Conservation (phyloP, 92 coral and sea anemone genomes). For the Epizoanthus stellaris region DNA sequence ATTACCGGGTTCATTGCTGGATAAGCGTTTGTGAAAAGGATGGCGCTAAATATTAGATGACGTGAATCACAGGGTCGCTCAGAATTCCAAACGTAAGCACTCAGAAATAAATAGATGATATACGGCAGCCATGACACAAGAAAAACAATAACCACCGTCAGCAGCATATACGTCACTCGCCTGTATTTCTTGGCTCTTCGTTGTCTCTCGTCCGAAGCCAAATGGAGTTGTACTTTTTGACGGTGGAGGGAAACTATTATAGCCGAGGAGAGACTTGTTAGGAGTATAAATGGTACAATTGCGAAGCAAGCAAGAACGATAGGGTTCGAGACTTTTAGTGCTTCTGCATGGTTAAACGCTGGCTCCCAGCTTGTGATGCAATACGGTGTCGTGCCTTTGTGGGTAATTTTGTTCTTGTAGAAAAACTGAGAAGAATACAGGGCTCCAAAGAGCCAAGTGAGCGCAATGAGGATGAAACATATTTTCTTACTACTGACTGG, state of each 20-base stretch:
- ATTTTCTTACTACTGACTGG: too few species aligned
- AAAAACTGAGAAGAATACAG: background rate
- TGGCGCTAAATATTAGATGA: background rate
- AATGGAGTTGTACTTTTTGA: background rate
- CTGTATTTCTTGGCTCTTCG: too few species aligned
- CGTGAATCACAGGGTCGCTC: too few species aligned
- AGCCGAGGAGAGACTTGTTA: background rate
- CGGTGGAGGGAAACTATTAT: background rate
- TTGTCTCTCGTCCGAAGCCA: too few species aligned
- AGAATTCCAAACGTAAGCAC: background rate
- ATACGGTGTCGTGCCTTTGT: too few species aligned
- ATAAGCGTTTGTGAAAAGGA: background rate
- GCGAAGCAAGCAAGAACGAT: background rate
- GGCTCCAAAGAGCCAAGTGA: conserved; percentile 4
- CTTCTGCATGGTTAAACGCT: background rate
- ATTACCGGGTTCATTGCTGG: background rate
- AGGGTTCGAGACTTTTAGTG: background rate
- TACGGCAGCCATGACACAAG: background rate
- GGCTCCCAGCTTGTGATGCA: too few species aligned
- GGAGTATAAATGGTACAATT: background rate
- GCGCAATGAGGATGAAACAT: too few species aligned
- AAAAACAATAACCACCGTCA: too few species aligned
- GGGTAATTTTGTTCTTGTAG: too few species aligned
- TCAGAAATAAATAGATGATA: background rate
- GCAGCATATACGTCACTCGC: too few species aligned